Evolutionary conservation across 2,113 vertebrate species (phyloP).

Genomic region (Mirza zaza): DNA sequence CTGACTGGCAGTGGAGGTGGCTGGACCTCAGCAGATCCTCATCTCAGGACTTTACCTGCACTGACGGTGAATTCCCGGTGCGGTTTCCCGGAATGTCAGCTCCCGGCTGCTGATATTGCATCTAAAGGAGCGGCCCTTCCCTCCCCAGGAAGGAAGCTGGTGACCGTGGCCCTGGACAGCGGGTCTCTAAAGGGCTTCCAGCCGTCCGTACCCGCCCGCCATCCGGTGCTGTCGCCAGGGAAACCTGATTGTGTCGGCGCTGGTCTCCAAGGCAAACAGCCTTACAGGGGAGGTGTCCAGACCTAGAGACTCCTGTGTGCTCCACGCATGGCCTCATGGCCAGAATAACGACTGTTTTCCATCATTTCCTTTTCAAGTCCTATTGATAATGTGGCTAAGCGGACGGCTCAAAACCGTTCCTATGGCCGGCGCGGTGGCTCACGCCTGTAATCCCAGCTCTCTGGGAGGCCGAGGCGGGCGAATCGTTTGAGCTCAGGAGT

Average conservation of each 20-base stretch:
- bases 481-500: too few species aligned
- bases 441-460: too few species aligned
- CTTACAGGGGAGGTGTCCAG: slow-evolving; percentile 64
- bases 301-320: slow-evolving; percentile 56
- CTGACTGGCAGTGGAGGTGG: background rate
- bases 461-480: too few species aligned
- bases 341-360: slow-evolving; percentile 25
- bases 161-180: background rate
- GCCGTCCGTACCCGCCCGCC: background rate
- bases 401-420: background rate
- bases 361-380: slow-evolving; percentile 67
- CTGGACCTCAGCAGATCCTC: background rate
- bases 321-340: slow-evolving; percentile 33
- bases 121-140: too few species aligned
- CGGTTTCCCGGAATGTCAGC: background rate
- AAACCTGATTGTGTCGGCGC: slow-evolving; percentile 46
- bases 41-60: background rate
- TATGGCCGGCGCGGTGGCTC: background rate
- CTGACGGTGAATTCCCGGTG: background rate
- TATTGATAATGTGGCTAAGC: background rate
- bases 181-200: slow-evolving; percentile 31
- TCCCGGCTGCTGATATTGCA: background rate
- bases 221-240: background rate
- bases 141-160: background rate
- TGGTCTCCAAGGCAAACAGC: slow-evolving; percentile 67